These are phyloP conservation scores for Misgurnus mizolepis DNA, from an alignment of 2,113 vertebrate genomes.

Conservation along the genomic window DNA sequence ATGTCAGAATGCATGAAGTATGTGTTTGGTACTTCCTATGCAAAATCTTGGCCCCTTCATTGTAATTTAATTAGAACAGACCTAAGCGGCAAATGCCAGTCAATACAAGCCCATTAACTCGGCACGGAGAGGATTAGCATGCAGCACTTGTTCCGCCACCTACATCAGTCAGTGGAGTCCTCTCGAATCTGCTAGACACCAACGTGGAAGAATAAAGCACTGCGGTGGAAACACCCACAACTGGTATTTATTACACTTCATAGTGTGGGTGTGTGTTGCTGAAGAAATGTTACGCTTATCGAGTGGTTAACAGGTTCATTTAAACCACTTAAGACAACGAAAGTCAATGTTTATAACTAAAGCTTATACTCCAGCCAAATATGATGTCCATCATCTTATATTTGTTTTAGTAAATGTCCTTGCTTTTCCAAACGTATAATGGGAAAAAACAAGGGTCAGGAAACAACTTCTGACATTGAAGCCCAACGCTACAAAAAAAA, in stretches of 20 bases:
- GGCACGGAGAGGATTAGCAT: constrained; percentile 40
- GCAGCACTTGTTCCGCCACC: constrained; percentile 5
- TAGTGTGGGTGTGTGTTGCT: constrained; percentile 5
- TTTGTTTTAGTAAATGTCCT: too few species aligned
- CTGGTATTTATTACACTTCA: constrained; percentile 30
- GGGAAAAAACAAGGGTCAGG: too few species aligned
- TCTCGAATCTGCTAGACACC: constrained; percentile 15
- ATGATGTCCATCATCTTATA: too few species aligned
- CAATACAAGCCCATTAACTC: constrained; percentile 37
- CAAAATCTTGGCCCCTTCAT: background rate
- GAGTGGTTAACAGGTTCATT: constrained; percentile 35
- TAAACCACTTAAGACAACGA: background rate
- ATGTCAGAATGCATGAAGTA: background rate
- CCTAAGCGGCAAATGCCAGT: constrained; percentile 27
- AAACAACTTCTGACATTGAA: too few species aligned
- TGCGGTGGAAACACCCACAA: constrained; percentile 8
- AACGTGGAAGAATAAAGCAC: background rate
- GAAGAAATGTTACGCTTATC: constrained; percentile 1
- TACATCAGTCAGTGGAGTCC: constrained; percentile 14
- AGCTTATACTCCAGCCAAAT: too few species aligned
- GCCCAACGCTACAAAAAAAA: too few species aligned
- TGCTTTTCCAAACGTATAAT: too few species aligned
- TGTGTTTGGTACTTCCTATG: background rate
- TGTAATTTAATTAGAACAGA: constrained; percentile 28
- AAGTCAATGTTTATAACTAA: background rate